These are phyloP conservation scores for Agriopis leucophaearia DNA, from an alignment of 2,888 invertebrate genomes.

Conservation along the genomic window DNA sequence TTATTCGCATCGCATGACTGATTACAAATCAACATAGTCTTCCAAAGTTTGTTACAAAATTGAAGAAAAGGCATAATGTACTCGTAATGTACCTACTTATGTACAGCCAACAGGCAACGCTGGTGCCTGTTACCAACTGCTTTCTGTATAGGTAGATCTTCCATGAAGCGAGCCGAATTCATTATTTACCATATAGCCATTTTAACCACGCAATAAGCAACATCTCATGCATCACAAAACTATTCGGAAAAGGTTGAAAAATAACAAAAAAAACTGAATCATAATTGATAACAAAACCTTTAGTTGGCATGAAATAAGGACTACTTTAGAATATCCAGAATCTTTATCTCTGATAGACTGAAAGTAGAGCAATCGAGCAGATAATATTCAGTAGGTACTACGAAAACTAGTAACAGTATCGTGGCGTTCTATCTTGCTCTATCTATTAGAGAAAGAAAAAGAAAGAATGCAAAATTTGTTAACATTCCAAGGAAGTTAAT, in stretches of 20 bases:
- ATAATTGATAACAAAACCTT: background rate
- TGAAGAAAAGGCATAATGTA: too few species aligned
- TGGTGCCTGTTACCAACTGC: background rate
- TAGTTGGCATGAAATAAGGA: background rate
- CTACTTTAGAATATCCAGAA: background rate
- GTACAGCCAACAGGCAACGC: too few species aligned
- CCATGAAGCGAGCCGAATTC: constrained; percentile 6
- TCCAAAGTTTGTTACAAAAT: too few species aligned
- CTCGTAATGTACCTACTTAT: too few species aligned
- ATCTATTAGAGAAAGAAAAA: constrained; percentile 18
- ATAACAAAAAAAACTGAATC: background rate
- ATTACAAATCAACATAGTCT: background rate
- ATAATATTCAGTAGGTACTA: constrained; percentile 19
- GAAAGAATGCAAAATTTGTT: background rate
- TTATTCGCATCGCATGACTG: background rate
- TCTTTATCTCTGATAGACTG: constrained; percentile 11
- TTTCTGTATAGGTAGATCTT: background rate
- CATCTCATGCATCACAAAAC: background rate
- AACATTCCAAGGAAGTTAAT: constrained; percentile 36
- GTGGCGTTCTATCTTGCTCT: constrained; percentile 24
- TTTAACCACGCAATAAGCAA: background rate
- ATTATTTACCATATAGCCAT: background rate
- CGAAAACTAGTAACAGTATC: constrained; percentile 21
- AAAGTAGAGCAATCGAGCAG: constrained; percentile 9
- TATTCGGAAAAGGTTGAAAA: background rate